These are phyloP conservation scores for Penaeus monodon DNA, from an alignment of 2,888 invertebrate genomes.

Conservation along the genomic window DNA sequence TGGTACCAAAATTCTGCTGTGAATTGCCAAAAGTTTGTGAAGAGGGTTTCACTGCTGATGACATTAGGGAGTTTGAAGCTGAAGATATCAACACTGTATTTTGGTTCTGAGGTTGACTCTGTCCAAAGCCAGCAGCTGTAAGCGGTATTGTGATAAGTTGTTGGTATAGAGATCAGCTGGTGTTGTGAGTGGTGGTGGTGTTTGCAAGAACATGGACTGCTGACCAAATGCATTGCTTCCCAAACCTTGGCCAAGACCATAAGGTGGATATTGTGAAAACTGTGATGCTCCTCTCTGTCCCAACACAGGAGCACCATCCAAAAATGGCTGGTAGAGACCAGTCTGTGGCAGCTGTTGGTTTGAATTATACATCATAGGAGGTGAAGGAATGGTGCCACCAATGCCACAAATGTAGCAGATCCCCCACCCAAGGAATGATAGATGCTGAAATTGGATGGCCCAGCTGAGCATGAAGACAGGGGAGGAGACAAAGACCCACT, in stretches of 20 bases:
- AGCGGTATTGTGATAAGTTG: constrained; percentile 64
- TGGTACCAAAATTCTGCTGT: constrained; percentile 65
- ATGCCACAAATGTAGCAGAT: constrained; percentile 79
- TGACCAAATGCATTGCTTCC: constrained; percentile 65
- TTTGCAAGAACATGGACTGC: constrained; percentile 65
- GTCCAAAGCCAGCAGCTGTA: constrained; percentile 64
- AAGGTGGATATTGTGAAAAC: constrained; percentile 65
- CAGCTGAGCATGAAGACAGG: constrained; percentile 51
- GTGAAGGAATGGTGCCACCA: constrained; percentile 85
- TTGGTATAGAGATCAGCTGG: constrained; percentile 62
- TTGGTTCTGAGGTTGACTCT: constrained; percentile 61
- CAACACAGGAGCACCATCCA: constrained; percentile 72
- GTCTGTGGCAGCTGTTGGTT: constrained; percentile 72
- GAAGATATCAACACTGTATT: constrained; percentile 65
- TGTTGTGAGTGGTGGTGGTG: constrained; percentile 65
- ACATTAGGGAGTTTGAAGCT: constrained; percentile 63
- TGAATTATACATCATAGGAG: constrained; percentile 84
- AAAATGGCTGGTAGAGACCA: constrained; percentile 85
- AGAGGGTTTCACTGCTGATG: constrained; percentile 64
- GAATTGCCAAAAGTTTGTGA: constrained; percentile 64
- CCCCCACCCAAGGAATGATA: constrained; percentile 67
- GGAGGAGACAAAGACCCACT: constrained; percentile 61
- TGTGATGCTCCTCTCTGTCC: constrained; percentile 66
- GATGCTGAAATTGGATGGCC: constrained; percentile 56
- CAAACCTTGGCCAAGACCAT: constrained; percentile 64